Evolutionary conservation across 2,797 vertebrate species (phyloP), one percentile per base, ranked within the genome.

Genomic region (Microcaecilia unicolor): DNA sequence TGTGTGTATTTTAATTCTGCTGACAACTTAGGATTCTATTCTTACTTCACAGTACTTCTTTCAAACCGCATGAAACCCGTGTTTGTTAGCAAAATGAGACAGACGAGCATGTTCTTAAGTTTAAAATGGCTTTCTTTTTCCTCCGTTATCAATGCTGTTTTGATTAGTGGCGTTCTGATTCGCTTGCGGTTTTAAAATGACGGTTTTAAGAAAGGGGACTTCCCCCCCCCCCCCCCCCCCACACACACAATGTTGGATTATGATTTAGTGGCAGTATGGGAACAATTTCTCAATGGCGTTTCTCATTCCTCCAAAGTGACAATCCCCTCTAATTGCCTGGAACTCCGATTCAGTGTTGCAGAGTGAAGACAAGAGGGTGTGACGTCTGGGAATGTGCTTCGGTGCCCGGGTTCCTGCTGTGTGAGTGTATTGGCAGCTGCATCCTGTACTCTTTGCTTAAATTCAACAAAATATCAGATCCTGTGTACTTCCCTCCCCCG

Each of bases 341-440:
- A 61, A 44, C 55, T 59, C 38, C 27, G 33, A 58, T 11, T 36
- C 49, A 23, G 36, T 55, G n/a, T 48, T 55, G 35, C 36, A 42
- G 36, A 61, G 49, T 22, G 47, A n/a, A n/a, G 50, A 49, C 41
- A 42, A 50, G 56, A 51, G 48, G 53, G 62, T 55, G 18, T 58
- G 38, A n/a, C n/a, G n/a, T n/a, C 37, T 47, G 26, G 13, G 14
- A 0, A 13, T 7, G 6, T 39, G 28, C 34, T 21, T 33, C 13
- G 22, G 9, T 42, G 30, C 46, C 34, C 16, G n/a, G n/a, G n/a
- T n/a, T n/a, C n/a, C n/a, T n/a, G n/a, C n/a, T n/a, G n/a, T n/a
- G n/a, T n/a, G n/a, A n/a, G n/a, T n/a, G n/a, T n/a, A n/a, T n/a
- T n/a, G n/a, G n/a, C n/a, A n/a, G 22, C 44, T 59, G 31, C 18